Conservation (phyloP, 2,113 vertebrate species). For the Herpetotheres cachinnans region DNA sequence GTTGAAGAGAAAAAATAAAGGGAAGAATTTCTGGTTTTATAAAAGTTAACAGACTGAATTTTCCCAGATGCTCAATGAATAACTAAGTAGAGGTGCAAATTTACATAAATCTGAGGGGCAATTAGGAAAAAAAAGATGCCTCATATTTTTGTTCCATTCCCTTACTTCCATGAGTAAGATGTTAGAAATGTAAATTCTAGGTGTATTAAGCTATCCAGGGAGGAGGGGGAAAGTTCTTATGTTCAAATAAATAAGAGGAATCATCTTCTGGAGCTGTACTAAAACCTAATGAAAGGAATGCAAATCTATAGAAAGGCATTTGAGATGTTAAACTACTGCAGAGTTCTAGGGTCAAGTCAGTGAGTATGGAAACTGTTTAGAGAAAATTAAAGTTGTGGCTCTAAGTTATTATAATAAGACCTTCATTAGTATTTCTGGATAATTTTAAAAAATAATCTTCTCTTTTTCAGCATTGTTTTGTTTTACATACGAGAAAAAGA, state of each 20-base stretch:
- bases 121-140: not conserved
- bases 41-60: slow-evolving; percentile 18
- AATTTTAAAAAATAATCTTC: not conserved
- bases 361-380: not conserved
- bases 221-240: not conserved
- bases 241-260: not conserved
- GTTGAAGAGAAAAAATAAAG: slow-evolving; percentile 5
- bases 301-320: not conserved
- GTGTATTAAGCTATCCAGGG: not conserved
- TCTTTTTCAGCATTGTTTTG: not conserved
- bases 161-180: not conserved
- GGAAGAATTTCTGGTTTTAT: slow-evolving; percentile 14
- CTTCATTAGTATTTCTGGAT: not conserved
- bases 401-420: not conserved
- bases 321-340: not conserved
- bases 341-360: not conserved
- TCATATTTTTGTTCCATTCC: not conserved
- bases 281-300: not conserved
- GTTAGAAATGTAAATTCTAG: slow-evolving; percentile 44
- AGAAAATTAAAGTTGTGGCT: not conserved
- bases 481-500: not conserved
- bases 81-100: not conserved
- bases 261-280: not conserved
- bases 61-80: slow-evolving; percentile 12
- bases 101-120: slow-evolving; percentile 7